Evolutionary conservation across 2,797 vertebrate species (phyloP), one percentile per base, ranked within the genome.

Genomic region (Mormyrops attenuatus): DNA sequence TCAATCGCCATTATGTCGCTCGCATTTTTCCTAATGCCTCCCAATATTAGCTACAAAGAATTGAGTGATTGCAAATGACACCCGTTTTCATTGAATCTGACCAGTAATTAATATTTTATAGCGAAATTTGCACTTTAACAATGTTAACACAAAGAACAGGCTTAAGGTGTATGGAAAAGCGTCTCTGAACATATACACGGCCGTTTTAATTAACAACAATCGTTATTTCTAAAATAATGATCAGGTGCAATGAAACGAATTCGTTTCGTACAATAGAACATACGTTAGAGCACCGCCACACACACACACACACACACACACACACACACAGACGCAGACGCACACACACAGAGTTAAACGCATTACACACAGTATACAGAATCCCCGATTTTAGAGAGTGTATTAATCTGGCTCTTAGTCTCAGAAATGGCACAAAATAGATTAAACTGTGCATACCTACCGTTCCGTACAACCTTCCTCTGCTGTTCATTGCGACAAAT

Each of bases 401-500:
- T 2, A 38, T 44, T 80, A 80, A 80, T 80, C 34, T 80, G 73
- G 34, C 30, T 7, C 17, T 80, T 80, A 80, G 34, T 57, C 88
- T 90, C 90, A 34, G 90, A n/a, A 85, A 92, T 91, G 92, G 92
- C 92, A 92, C 80, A 89, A 52, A 89, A 77, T 44, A 63, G 87
- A 91, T 91, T 91, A 53, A 57, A 88, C 60, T 88, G 91, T 93
- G 94, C 93, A 94, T 93, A 98, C 98, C 97, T 96, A 99, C 98
- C 91, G 97, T 97, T 93, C 97, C 96, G 89, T 99, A 99, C 44
- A 99, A 93, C 95, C 96, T 97, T 41, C 98, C 98, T 89, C 96
- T 97, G 93, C 92, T 96, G 95, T 96, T 98, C 98, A 99, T 99
- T 91, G 98, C 98, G 11, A 99, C 91, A 93, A 98, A 99, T 92